Conservation (phyloP, 2,797 vertebrate genomes). For the Rallus crepitans region DNA sequence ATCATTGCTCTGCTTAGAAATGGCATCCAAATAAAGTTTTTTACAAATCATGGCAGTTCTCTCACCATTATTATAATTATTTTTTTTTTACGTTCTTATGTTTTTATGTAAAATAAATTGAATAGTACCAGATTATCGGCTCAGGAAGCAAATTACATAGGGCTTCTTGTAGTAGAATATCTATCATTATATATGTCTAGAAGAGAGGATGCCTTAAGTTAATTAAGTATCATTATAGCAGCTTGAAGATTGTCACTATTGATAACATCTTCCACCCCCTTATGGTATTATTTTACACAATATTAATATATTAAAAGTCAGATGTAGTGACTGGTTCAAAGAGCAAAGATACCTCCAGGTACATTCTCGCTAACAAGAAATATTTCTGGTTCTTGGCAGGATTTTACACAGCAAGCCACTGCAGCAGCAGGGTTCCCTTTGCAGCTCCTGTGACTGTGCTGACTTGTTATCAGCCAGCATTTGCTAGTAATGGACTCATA, state of each 20-base stretch:
- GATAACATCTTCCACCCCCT: background rate
- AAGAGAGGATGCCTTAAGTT: background rate
- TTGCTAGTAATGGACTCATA: background rate
- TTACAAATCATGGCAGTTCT: background rate
- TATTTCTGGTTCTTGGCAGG: background rate
- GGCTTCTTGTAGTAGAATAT: background rate
- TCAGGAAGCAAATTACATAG: background rate
- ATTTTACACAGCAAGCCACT: background rate
- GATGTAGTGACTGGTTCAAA: background rate
- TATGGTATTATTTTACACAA: background rate
- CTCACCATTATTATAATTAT: background rate
- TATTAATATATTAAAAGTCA: background rate
- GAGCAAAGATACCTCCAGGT: background rate
- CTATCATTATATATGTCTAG: background rate
- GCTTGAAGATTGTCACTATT: background rate
- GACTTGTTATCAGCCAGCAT: background rate
- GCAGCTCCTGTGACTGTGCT: background rate
- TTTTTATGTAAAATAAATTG: background rate
- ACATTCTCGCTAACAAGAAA: background rate
- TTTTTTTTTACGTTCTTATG: background rate
- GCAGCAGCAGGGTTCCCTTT: slow-evolving; percentile 7
- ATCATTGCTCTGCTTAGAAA: background rate
- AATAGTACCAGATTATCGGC: background rate
- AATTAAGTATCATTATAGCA: background rate
- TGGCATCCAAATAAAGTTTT: background rate